phyloP scores from a whole-genome alignment of 2,113 vertebrate genomes.

The Hylia prasina region DNA sequence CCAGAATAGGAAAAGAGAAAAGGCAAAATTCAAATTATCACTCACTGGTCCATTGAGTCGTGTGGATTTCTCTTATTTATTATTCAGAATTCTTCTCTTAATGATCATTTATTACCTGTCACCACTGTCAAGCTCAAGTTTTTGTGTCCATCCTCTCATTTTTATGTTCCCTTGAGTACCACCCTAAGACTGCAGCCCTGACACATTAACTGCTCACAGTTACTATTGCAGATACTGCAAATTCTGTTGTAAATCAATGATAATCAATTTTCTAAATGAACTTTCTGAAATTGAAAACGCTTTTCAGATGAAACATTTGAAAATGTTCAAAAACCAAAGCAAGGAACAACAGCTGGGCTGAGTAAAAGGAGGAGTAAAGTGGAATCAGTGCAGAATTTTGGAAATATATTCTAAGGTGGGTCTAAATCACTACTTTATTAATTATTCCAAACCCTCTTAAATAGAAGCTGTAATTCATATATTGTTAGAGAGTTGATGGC shows the following conservation, averaged over 20 bases:
- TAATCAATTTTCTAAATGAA: not conserved
- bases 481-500: fast-evolving
- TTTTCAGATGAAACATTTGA: not conserved
- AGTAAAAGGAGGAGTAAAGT: not conserved
- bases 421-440: not conserved
- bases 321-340: not conserved
- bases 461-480: not conserved
- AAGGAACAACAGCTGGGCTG: not conserved
- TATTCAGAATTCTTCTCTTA: not conserved
- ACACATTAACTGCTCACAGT: not conserved
- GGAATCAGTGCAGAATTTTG: not conserved
- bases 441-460: not conserved
- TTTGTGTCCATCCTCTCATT: not conserved
- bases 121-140: not conserved
- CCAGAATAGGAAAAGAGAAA: not conserved
- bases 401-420: not conserved
- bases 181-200: not conserved
- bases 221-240: not conserved
- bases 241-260: not conserved
- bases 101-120: not conserved
- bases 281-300: fast-evolving
- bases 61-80: not conserved
- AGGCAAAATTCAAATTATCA: not conserved
- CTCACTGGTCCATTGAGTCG: not conserved
- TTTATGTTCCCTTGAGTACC: not conserved